Evolutionary conservation across 2,113 vertebrate genomes (phyloP), one percentile per base, ranked within the genome.

Genomic region (Prunella fulvescens): DNA sequence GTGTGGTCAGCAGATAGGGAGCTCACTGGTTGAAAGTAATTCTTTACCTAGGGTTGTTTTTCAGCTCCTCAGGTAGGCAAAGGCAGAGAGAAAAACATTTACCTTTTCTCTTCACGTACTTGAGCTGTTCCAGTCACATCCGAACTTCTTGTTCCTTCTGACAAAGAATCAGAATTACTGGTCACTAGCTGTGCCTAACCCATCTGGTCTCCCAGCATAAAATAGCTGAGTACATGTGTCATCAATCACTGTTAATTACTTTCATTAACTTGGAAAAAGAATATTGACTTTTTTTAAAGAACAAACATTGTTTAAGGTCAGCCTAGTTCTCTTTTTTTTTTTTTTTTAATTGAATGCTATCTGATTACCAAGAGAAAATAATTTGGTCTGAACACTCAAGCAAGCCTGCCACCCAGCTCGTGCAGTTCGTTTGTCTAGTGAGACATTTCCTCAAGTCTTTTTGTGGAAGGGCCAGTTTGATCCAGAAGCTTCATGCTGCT

Each of bases 241-340:
- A 96, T 95, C 91, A 95, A 95, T 96, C 95, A 96, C 73, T 83
- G 84, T 47, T 94, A 94, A 94, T 96, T 90, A 95, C 91, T 96
- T 96, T 96, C 89, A 96, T 91, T 95, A 96, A 92, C 90, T 94
- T 74, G 44, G 53, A 93, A 78, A 89, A 93, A 88, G 64, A 90
- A 91, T 95, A 95, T 93, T 90, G 93, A 93, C 88, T 91, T 88
- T 92, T 76, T n/a, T 81, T 92, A 51, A n/a, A 94, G 92, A 94
- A 93, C 93, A 94, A 92, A 94, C 86, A 96, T 88, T 95, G 90
- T 94, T 95, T 94, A 94, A 94, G 74, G 81, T 93, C 86, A 90
- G 62, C 29, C 62, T 40, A 56, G 35, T 35, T 60, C 1, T 33
- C 2, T 31, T 51, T 13, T 44, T 15, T 60, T 28, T 19, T 73